A percentile compares a stretch with the other conserved stretches of the same genome.
phyloP scores from a whole-genome alignment of 1,140 invertebrate species.

The Schlechtendalia chinensis region DNA sequence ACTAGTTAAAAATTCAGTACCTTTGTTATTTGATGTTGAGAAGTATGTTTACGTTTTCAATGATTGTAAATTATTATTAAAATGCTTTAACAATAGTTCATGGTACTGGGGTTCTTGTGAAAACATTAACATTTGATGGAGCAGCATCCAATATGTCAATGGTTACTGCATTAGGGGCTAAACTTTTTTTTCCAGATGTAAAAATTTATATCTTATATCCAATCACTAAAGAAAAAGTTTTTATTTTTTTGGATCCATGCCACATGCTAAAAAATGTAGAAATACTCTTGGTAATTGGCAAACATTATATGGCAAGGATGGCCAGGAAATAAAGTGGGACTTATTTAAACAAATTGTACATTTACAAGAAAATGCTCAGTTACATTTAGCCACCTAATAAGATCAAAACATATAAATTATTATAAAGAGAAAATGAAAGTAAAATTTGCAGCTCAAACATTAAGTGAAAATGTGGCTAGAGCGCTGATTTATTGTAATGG shows the following conservation, averaged over 20 bases:
- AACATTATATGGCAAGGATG: conserved; percentile 41
- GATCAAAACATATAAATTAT: too few relatives aligned
- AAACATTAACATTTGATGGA: too few relatives aligned
- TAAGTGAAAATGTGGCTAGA: conserved; percentile 9
- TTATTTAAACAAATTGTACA: not conserved
- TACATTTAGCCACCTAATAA: too few relatives aligned
- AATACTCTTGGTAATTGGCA: conserved; percentile 20
- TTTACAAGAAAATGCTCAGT: too few relatives aligned
- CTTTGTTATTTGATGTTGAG: too few relatives aligned
- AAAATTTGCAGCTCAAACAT: conserved; percentile 37
- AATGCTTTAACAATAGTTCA: too few relatives aligned
- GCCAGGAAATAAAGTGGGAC: conserved; percentile 51
- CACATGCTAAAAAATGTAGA: conserved; percentile 48
- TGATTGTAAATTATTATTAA: too few relatives aligned
- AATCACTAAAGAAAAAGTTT: conserved; percentile 48
- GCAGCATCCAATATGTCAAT: too few relatives aligned
- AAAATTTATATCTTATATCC: conserved; percentile 44
- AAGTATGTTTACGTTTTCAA: too few relatives aligned
- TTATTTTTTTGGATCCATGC: conserved; percentile 52
- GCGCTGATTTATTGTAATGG: not conserved
- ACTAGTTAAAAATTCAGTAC: too few relatives aligned
- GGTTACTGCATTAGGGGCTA: too few relatives aligned
- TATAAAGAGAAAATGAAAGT: conserved; percentile 51
- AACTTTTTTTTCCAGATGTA: not conserved
- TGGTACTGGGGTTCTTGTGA: too few relatives aligned